Base-by-base conservation (phyloP, 2,113 vertebrate genomes). In the Antigone vipio region DNA sequence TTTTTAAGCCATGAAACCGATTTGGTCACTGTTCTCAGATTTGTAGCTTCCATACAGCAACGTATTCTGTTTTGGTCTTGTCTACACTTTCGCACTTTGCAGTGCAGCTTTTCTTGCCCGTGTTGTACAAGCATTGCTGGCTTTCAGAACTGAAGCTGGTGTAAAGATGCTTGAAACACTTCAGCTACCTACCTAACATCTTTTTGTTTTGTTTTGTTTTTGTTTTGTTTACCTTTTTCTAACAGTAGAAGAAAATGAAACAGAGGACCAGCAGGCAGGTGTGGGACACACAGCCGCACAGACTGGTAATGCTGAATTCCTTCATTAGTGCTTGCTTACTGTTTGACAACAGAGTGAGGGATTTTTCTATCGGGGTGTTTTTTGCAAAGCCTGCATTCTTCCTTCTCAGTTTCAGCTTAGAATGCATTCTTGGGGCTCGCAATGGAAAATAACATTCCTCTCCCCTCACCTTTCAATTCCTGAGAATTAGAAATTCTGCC, bases 231-330 rank as follows among this genome's bases (percentile, higher is more conserved):
- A 95, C 97, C 93, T 97, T 98, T 92, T 98, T 97, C 97, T 99
- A 98, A 98, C 98, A 99, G 98, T 99, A 99, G 98, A 98, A 98
- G 98, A 99, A 98, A 99, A 98, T 98, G 98, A 99, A 98, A 98
- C 98, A 95, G 98, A 98, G 95, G 98, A 99, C 93, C 98, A 98
- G 97, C 98, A 97, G 95, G 97, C 97, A 88, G 98, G 98, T 98
- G 98, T 98, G 95, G 98, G 98, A 98, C 98, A 98, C 98, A 96
- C 98, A 98, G 98, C 98, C 95, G 98, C 98, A 98, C 98, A 98
- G 97, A 98, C 98, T 98, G 99, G 98, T 98, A 98, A 98, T 98
- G 98, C 98, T 95, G 93, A 97, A 97, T 98, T 98, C 98, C 97
- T 98, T 98, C 95, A 53, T 97, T 93, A 96, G 91, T 86, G 67